phyloP scores from a whole-genome alignment of 2,113 vertebrate species.

The Neolamprologus cancellatus region DNA sequence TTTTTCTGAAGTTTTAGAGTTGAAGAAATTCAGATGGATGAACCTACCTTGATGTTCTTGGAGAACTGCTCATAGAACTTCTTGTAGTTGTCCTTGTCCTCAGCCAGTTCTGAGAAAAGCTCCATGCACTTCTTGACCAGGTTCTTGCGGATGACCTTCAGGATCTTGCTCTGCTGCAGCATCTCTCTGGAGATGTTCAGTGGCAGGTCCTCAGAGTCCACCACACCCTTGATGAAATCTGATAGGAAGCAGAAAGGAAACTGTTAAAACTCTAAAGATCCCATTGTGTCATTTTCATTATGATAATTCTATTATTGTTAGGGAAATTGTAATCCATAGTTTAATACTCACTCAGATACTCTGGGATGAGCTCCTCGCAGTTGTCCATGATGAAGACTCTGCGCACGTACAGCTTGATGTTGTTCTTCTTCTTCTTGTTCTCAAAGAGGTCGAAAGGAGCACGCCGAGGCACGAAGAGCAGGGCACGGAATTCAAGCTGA shows the following conservation, averaged over 20 bases:
- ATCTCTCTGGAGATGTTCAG: constrained; percentile 97
- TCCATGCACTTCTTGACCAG: constrained; percentile 96
- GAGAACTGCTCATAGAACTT: constrained; percentile 96
- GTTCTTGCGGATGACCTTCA: too few relatives aligned
- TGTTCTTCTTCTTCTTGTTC: constrained; percentile 94
- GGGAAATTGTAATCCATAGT: neutral
- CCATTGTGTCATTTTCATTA: neutral
- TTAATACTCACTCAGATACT: constrained; percentile 87
- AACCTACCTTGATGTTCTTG: constrained; percentile 90
- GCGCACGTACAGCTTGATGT: constrained; percentile 92
- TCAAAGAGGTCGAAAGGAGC: constrained; percentile 94
- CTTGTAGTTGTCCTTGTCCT: constrained; percentile 97
- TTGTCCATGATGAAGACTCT: constrained; percentile 99
- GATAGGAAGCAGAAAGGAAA: neutral
- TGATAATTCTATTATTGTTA: neutral
- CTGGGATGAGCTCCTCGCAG: constrained; percentile 92
- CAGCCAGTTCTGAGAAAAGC: constrained; percentile 86
- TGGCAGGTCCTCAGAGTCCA: constrained; percentile 95
- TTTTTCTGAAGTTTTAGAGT: neutral
- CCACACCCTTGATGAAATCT: constrained; percentile 94
- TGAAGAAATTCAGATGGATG: neutral
- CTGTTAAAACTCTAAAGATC: neutral
- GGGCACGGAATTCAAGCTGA: constrained; percentile 89
- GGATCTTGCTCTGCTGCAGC: constrained; percentile 97
- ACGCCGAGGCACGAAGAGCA: constrained; percentile 88